phyloP scores from a whole-genome alignment of 2,797 vertebrate genomes.

The Cygnus olor region DNA sequence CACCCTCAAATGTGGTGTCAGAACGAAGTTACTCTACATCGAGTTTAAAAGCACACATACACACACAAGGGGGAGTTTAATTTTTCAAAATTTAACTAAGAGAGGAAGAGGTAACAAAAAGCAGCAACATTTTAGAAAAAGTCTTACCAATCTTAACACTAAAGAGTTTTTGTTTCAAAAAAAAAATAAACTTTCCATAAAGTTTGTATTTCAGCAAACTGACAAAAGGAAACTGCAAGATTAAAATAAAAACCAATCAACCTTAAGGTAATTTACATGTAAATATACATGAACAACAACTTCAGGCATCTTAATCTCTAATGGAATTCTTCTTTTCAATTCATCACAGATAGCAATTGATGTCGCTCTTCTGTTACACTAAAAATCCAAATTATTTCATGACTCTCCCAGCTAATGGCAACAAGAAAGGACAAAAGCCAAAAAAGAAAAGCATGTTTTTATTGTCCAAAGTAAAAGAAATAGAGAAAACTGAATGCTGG shows the following conservation, averaged over 20 bases:
- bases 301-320: not conserved
- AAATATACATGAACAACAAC: not conserved
- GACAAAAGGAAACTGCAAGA: not conserved
- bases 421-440: not conserved
- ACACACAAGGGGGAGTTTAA: not conserved
- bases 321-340: not conserved
- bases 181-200: too few species aligned
- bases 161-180: not conserved
- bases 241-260: not conserved
- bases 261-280: not conserved
- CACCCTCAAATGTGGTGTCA: not conserved
- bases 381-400: not conserved
- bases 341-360: not conserved
- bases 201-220: not conserved
- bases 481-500: not conserved
- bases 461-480: not conserved
- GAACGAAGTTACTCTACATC: not conserved
- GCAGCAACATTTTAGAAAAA: not conserved
- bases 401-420: not conserved
- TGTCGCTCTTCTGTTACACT: not conserved
- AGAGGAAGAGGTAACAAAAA: not conserved
- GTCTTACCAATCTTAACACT: not conserved
- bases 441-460: not conserved
- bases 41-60: rapidly evolving
- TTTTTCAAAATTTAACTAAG: not conserved